phyloP scores from a whole-genome alignment of 2,797 vertebrate species.

The Hemitrygon akajei region DNA sequence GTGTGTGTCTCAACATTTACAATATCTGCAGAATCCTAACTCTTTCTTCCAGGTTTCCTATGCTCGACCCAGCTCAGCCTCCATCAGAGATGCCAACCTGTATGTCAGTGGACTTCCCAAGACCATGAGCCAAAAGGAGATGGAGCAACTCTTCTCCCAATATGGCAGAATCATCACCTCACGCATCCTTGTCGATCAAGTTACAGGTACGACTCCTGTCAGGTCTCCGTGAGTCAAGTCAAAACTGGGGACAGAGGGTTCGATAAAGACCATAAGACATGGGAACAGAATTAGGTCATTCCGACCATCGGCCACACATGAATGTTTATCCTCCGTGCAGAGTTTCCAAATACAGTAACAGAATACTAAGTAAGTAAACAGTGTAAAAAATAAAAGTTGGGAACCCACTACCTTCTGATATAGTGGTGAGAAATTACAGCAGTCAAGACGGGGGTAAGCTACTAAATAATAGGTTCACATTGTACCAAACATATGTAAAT shows the following conservation, averaged over 20 bases:
- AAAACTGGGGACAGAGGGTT: background rate
- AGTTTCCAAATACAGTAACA: no score
- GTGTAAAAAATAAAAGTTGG: no score
- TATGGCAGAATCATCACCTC: conserved; percentile 93
- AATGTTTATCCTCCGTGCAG: background rate
- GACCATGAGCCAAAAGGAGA: conserved; percentile 93
- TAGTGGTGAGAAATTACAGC: background rate
- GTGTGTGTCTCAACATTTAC: no score
- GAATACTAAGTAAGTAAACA: no score
- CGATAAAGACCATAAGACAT: no score
- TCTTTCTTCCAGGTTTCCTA: conserved; percentile 75
- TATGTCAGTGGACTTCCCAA: conserved; percentile 91
- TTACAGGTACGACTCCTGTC: conserved; percentile 68
- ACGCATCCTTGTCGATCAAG: conserved; percentile 90
- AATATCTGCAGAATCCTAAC: no score
- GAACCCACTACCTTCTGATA: background rate
- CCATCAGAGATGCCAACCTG: conserved; percentile 90
- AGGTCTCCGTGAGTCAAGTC: background rate
- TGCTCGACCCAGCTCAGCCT: conserved; percentile 86
- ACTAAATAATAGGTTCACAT: background rate
- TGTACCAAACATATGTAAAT: no score
- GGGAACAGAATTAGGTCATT: no score
- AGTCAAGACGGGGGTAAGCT: background rate
- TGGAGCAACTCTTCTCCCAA: conserved; percentile 93
- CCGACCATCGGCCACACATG: no score